Evolutionary conservation across 2,797 vertebrate species (phyloP).

Genomic region (Lagocephalus sceleratus): DNA sequence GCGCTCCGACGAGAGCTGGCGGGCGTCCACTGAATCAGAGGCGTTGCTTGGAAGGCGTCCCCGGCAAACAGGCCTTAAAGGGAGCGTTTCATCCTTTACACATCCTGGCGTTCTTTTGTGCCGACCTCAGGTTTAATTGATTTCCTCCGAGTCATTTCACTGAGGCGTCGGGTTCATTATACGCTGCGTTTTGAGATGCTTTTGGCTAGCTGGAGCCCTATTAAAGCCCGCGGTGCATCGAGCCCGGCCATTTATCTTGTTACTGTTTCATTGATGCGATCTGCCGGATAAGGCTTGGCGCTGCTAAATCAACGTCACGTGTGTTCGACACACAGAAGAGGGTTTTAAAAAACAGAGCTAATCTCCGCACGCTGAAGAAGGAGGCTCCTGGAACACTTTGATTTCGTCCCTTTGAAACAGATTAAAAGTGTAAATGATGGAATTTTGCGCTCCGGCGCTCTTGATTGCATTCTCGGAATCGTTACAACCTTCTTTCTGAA

Average conservation of each 20-base stretch:
- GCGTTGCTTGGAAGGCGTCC: constrained; percentile 50
- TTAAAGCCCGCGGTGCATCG: constrained; percentile 48
- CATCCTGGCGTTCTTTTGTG: constrained; percentile 52
- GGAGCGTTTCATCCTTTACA: constrained; percentile 57
- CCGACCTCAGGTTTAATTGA: constrained; percentile 63
- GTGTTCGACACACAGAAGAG: constrained; percentile 23
- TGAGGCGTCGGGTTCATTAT: constrained; percentile 66
- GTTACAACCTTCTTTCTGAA: not conserved
- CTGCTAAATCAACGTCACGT: constrained; percentile 48
- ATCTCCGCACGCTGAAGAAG: not conserved
- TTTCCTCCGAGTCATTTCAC: constrained; percentile 65
- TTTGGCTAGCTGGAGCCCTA: constrained; percentile 64
- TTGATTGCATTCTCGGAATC: constrained; percentile 3
- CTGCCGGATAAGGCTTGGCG: constrained; percentile 38
- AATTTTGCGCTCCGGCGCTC: not conserved
- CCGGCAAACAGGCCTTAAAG: constrained; percentile 62
- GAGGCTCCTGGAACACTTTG: too few species aligned
- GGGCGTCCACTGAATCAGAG: constrained; percentile 52
- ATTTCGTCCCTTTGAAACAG: too few species aligned
- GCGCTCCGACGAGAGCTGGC: constrained; percentile 46
- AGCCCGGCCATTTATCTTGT: constrained; percentile 60
- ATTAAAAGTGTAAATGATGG: too few species aligned
- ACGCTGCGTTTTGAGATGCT: constrained; percentile 55
- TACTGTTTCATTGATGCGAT: constrained; percentile 59
- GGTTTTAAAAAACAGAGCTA: constrained; percentile 13